Evolutionary conservation across 2,888 invertebrate species (phyloP).

Genomic region (Megaustenia siamemsis): DNA sequence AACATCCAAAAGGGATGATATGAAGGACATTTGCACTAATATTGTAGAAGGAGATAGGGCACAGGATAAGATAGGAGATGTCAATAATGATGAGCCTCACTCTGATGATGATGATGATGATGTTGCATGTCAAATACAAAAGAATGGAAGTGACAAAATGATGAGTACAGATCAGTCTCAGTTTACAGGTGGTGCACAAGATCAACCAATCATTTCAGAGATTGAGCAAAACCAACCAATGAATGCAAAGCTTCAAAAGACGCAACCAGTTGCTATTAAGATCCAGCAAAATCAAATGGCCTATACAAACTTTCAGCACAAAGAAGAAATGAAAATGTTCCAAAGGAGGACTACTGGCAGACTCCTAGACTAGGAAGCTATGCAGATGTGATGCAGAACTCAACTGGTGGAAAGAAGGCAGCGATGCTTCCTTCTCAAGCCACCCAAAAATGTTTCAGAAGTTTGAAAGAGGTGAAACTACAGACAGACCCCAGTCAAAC

Average conservation of each 20-base stretch:
- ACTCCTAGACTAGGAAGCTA: slow-evolving; percentile 30
- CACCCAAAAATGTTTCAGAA: slow-evolving; percentile 57
- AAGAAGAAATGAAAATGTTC: neutral
- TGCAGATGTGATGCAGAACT: neutral
- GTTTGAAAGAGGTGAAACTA: slow-evolving; percentile 52
- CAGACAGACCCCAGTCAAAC: neutral
- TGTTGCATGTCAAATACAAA: neutral
- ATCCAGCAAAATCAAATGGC: neutral
- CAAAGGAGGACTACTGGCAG: neutral
- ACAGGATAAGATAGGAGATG: neutral
- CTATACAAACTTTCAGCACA: neutral
- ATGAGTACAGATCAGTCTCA: neutral
- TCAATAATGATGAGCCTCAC: neutral
- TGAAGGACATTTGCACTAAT: neutral
- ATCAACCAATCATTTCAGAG: neutral
- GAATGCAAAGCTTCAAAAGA: neutral
- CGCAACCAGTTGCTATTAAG: neutral
- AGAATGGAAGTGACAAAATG: neutral
- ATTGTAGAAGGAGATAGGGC: too few species aligned
- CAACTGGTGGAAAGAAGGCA: slow-evolving; percentile 23
- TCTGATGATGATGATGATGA: neutral
- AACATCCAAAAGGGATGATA: too few species aligned
- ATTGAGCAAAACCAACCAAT: neutral
- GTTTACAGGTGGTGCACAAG: neutral
- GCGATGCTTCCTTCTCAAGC: slow-evolving; percentile 47